Evolutionary conservation across 2,797 vertebrate genomes (phyloP), one percentile per base, ranked within the genome.

Genomic region (Astyanax mexicanus): DNA sequence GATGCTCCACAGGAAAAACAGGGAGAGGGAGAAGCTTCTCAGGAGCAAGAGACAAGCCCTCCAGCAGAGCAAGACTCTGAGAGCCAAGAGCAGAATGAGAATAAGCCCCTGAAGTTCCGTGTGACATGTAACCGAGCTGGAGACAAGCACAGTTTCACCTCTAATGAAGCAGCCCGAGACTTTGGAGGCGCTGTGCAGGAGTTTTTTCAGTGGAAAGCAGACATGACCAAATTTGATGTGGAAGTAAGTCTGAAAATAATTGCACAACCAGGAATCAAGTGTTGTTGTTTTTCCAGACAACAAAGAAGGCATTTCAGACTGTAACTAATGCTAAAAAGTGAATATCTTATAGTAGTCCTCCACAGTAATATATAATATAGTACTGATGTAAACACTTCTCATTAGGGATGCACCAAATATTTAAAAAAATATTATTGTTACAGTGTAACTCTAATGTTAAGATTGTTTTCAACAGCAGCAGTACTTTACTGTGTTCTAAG

Each of bases 141-240:
- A 0, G 96, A 98, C 66, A 96, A 94, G 70, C 98, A 99, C 83
- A 96, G 92, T 81, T 99, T 99, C 83, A 95, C 96, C 0, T 99
- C 97, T 0, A 98, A 96, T 1, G 97, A 99, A 71, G 98, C 96
- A 0, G 98, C 98, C 0, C 93, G 98, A 78, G 96, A 98, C 86
- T 99, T 99, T 78, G 98, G 98, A 0, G 98, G 98, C 17, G 96
- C 96, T 0, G 93, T 99, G 38, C 97, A 99, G 71, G 97, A 99
- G 61, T 91, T 95, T 75, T 99, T 99, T 86, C 94, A 95, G 83
- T 99, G 98, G 98, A 99, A 99, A 83, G 95, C 98, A n/a, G 96
- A 99, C 74, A 99, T 99, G 97, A 99, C 97, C 1, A 97, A 95
- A 85, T 99, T 99, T 83, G 98, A 99, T 81, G 91, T 99, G 10